Base-by-base conservation (phyloP, 2,888 invertebrate genomes). In the Cyclophora albipunctata region DNA sequence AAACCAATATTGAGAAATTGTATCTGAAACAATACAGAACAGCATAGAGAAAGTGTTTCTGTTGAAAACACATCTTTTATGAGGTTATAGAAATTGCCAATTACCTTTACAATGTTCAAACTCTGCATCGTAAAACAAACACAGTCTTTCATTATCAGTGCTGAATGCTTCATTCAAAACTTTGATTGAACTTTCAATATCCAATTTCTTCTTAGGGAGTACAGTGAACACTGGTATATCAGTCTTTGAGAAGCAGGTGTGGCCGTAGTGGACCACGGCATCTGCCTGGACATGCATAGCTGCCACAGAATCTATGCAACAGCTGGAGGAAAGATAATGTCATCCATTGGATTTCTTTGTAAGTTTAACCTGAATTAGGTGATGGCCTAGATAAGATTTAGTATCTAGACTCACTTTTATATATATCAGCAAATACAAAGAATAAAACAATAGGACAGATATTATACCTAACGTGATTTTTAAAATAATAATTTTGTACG, bases 201-300 rank as follows among this genome's bases (percentile, higher is more conserved):
- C 85, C 5, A 97, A 65, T 0, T 84, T 60, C 41, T 80, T 74
- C 69, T 93, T 92, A 7, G 93, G 92, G 57, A 95, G 91, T 41
- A 96, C 90, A 59, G 92, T 93, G 48, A 93, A 90, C 3, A 95
- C 94, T 0, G 97, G 96, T 49, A 98, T 88, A 48, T 93, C 90
- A 35, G 90, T 88, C 7, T 93, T 92, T 37, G 96, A 95, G 58
- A 96, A 92, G 78, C 99, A 99, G 0, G 95, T 92, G 67, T 93
- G 94, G 0, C 98, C 98, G 81, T 95, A 98, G 79, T 99, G 98
- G 49, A 99, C 91, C 2, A 98, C 86, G 37, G 94, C 93, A 80
- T 98, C 95, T 0, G 95, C 94, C 51, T 92, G 90, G 4, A 96
- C 92, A 78, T 98, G 98, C 75, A 95, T 93, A 0, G 98, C 96